Conservation (phyloP, 1,140 invertebrate genomes). For the Battus philenor region DNA sequence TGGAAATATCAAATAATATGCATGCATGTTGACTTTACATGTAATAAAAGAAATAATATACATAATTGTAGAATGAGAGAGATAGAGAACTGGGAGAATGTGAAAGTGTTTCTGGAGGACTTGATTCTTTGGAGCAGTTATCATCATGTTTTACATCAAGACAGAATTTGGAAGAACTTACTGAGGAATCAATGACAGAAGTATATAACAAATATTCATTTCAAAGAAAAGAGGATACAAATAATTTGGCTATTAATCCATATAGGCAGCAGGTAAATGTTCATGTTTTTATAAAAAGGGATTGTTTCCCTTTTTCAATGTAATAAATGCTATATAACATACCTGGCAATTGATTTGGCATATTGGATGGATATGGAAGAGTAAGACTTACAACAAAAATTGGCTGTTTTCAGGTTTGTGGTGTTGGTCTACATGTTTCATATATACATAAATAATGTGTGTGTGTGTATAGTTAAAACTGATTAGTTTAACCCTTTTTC, state of each 20-base stretch:
- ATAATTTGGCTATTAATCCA: slow-evolving; percentile 49
- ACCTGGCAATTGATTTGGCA: too few relatives aligned
- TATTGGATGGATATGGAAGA: too few relatives aligned
- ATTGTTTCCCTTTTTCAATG: neutral
- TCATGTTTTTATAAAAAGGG: neutral
- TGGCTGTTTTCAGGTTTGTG: too few relatives aligned
- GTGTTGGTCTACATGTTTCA: too few relatives aligned
- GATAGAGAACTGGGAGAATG: slow-evolving; percentile 30
- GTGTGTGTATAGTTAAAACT: too few relatives aligned
- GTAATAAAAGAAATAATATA: too few relatives aligned
- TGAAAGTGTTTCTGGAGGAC: slow-evolving; percentile 39
- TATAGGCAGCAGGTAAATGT: slow-evolving; percentile 45
- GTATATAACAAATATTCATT: slow-evolving; percentile 65
- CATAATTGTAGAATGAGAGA: slow-evolving; percentile 38
- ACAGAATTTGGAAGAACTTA: slow-evolving; percentile 37
- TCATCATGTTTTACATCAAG: slow-evolving; percentile 34
- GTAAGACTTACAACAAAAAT: too few relatives aligned
- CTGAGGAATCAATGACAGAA: slow-evolving; percentile 57
- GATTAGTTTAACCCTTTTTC: too few relatives aligned
- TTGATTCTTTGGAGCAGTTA: slow-evolving; percentile 55
- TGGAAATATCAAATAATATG: too few relatives aligned
- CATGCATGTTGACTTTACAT: too few relatives aligned
- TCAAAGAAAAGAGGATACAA: slow-evolving; percentile 55
- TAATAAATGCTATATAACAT: too few relatives aligned
- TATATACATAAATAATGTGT: too few relatives aligned